Evolutionary conservation across 2,113 vertebrate species (phyloP).

Genomic region (Dasyurus viverrinus): DNA sequence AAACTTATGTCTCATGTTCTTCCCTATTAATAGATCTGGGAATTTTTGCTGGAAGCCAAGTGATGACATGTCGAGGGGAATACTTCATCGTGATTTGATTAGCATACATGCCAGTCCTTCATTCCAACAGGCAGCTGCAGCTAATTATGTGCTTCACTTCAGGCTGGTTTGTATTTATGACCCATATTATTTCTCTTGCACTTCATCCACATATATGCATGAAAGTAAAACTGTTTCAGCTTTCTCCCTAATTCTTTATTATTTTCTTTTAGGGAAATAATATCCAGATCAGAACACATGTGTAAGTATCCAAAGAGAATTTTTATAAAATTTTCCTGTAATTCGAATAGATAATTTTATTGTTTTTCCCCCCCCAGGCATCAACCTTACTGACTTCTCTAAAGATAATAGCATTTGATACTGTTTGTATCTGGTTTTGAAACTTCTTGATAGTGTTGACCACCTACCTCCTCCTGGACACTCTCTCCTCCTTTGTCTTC

Average conservation of each 20-base stretch:
- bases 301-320: neutral
- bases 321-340: too few relatives aligned
- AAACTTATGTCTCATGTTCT: conserved; percentile 34
- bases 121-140: conserved; percentile 71
- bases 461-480: neutral
- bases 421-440: neutral
- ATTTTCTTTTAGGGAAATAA: neutral
- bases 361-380: neutral
- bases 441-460: neutral
- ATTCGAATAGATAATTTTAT: neutral
- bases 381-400: neutral
- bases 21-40: conserved; percentile 50
- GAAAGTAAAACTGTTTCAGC: conserved; percentile 44
- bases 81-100: conserved; percentile 59
- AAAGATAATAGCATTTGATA: neutral
- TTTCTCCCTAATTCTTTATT: conserved; percentile 23
- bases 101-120: conserved; percentile 44
- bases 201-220: conserved; percentile 51
- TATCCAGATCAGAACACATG: neutral
- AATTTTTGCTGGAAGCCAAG: conserved; percentile 17
- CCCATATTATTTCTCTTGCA: conserved; percentile 47
- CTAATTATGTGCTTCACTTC: conserved; percentile 61
- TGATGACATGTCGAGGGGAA: neutral
- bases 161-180: conserved; percentile 63
- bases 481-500: neutral